Base-by-base conservation (phyloP, 2,888 invertebrate genomes). In the Oeneis ivallda region DNA sequence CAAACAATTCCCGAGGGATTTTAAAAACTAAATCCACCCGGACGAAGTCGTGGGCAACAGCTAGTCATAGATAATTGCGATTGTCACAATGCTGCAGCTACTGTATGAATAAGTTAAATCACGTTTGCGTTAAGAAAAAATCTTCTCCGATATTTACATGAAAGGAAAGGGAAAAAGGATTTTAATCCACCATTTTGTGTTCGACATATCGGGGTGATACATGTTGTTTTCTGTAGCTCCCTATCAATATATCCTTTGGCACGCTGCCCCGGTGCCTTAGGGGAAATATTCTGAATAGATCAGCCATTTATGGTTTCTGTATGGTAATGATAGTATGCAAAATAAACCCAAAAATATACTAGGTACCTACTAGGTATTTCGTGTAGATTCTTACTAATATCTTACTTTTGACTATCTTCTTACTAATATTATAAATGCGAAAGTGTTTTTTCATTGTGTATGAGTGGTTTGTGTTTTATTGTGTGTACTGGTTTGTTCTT, bases 221-320 rank as follows among this genome's bases (percentile, higher is more conserved):
- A 43, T 63, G n/a, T 59, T 50, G 59, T 60, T 62, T 66, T 50
- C n/a, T 32, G 19, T 47, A 11, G 47, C 34, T 9, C 26, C n/a
- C 15, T 57, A 57, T 66, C 52, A 50, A 41, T 37, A 54, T 49
- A 62, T 53, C 41, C 59, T 49, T 64, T 67, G 67, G 67, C 61
- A 39, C 10, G 32, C 50, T 45, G 50, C 67, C 67, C 49, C 15
- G 53, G 49, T 10, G 59, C 47, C 53, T 54, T 52, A 45, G 63
- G 53, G 52, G 34, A 58, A 56, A 50, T 47, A 57, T 50, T 58
- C 52, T 43, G 50, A 50, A 37, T 32, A 52, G 50, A 64, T 32
- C 49, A 60, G 37, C 17, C 47, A 63, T 66, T 66, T 66, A 64
- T 66, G 63, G 34, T 49, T 49, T 66, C 13, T 53, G 9, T 66